Evolutionary conservation across 2,113 vertebrate species (phyloP).

Genomic region (Pavo muticus): DNA sequence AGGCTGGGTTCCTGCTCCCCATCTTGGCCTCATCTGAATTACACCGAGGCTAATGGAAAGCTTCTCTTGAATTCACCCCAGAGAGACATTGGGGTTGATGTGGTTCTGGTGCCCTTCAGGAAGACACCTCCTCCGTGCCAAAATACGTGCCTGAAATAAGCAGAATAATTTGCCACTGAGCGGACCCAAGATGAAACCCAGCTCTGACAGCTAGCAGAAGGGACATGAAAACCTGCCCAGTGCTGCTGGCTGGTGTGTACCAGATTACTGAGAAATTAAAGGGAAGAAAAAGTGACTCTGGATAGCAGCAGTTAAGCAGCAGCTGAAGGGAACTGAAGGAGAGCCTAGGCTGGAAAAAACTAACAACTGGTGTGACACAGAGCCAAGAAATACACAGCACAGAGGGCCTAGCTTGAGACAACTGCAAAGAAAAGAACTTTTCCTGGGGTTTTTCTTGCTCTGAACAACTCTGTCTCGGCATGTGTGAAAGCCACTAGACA

Average conservation of each 20-base stretch:
- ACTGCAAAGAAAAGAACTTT: not conserved
- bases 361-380: not conserved
- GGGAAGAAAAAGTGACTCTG: fast-evolving
- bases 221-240: not conserved
- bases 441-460: not conserved
- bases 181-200: not conserved
- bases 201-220: not conserved
- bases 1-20: not conserved
- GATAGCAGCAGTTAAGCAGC: not conserved
- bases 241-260: not conserved
- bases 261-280: not conserved
- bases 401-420: not conserved
- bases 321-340: not conserved
- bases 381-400: fast-evolving
- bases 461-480: not conserved
- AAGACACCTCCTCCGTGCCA: not conserved
- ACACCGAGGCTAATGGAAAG: fast-evolving
- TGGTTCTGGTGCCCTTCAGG: not conserved
- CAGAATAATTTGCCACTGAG: not conserved
- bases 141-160: not conserved
- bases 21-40: not conserved
- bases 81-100: not conserved
- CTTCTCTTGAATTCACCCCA: not conserved
- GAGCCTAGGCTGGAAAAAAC: not conserved
- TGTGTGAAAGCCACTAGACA: slow-evolving; percentile 2